Conservation (phyloP, 2,113 vertebrate species). For the Condylura cristata region DNA sequence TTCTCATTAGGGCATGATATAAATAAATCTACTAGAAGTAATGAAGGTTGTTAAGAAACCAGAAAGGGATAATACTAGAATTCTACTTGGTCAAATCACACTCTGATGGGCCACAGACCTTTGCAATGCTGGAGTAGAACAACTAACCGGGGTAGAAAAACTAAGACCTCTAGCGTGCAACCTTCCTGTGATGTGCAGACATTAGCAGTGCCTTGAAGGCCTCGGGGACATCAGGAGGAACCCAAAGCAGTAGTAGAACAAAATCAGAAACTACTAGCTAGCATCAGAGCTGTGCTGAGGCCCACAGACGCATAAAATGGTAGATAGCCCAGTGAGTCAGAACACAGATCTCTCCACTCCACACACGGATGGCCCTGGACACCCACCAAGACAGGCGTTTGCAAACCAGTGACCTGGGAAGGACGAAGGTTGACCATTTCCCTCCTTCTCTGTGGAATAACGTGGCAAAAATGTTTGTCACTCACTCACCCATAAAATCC, state of each 20-base stretch:
- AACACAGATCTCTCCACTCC: background rate
- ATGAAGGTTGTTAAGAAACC: background rate
- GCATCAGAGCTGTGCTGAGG: background rate
- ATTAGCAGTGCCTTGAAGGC: background rate
- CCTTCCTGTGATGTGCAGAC: background rate
- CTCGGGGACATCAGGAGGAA: background rate
- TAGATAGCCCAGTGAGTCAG: background rate
- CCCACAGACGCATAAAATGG: background rate
- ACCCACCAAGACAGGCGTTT: no score
- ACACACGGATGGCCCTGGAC: background rate
- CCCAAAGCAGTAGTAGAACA: background rate
- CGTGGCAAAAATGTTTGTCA: background rate
- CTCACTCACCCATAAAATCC: background rate
- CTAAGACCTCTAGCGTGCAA: no score
- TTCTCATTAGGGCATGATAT: background rate
- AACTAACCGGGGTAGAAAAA: background rate
- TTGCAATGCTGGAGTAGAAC: background rate
- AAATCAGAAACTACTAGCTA: background rate
- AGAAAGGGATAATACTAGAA: background rate
- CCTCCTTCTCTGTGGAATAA: background rate
- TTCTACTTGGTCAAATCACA: background rate
- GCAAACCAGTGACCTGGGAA: conserved; percentile 26
- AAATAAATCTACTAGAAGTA: background rate
- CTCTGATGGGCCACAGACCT: background rate
- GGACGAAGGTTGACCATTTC: background rate